Evolutionary conservation across 2,113 vertebrate genomes (phyloP).

Genomic region (Aptenodytes patagonicus): DNA sequence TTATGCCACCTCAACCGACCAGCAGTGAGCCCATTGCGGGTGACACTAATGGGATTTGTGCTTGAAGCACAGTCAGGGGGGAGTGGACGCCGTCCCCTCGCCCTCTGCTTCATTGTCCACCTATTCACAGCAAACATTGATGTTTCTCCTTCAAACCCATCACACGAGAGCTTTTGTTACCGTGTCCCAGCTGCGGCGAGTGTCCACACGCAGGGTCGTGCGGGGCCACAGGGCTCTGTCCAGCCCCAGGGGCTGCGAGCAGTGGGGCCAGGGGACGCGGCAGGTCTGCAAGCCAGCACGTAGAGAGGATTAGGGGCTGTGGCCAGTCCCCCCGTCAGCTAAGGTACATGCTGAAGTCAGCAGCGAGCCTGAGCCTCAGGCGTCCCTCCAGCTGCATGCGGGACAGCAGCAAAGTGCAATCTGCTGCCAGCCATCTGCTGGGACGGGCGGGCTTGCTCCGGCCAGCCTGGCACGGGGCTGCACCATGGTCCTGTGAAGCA

Average conservation of each 20-base stretch:
- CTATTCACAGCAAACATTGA: neutral
- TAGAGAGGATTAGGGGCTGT: neutral
- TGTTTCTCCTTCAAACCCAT: slow-evolving; percentile 30
- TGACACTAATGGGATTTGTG: neutral
- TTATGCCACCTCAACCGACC: neutral
- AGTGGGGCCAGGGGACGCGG: fast-evolving
- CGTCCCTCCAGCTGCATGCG: neutral
- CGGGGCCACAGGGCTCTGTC: neutral
- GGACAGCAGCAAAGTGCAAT: neutral
- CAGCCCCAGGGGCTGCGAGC: fast-evolving
- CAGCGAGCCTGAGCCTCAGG: neutral
- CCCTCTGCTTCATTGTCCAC: neutral
- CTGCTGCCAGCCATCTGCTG: neutral
- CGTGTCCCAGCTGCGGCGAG: neutral
- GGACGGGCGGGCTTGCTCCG: neutral
- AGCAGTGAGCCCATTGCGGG: neutral
- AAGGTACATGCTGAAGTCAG: slow-evolving; percentile 28
- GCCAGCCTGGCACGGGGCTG: neutral
- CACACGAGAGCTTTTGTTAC: neutral
- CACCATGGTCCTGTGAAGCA: neutral
- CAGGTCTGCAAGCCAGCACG: neutral
- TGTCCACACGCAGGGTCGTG: fast-evolving
- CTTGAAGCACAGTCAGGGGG: neutral
- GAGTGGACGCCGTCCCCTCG: neutral
- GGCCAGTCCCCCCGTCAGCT: neutral